These are phyloP conservation scores for Macquaria ambigua DNA, from an alignment of 2,113 vertebrate genomes.

Conservation along the genomic window DNA sequence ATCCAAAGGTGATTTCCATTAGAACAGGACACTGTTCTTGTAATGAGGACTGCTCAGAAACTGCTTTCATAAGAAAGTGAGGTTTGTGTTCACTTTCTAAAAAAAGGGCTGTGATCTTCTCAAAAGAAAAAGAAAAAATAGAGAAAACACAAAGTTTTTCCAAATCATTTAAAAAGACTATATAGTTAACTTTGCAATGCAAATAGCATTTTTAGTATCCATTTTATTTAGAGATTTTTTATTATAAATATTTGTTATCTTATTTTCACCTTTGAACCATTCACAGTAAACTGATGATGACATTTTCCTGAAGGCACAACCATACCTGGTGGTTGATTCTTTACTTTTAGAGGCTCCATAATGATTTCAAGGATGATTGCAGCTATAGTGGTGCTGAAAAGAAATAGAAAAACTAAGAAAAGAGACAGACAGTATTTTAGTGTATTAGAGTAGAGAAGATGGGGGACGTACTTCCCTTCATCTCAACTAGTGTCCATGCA, in stretches of 20 bases:
- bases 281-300: neutral
- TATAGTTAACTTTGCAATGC: too few species aligned
- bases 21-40: neutral
- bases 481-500: slow-evolving; percentile 1
- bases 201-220: too few species aligned
- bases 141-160: neutral
- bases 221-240: neutral
- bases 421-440: neutral
- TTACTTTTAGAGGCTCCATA: neutral
- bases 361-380: neutral
- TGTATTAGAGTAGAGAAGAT: neutral
- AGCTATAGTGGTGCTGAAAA: neutral
- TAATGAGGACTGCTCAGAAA: neutral
- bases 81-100: neutral
- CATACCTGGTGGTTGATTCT: neutral
- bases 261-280: neutral
- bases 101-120: neutral
- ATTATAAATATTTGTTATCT: neutral
- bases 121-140: neutral
- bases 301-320: neutral
- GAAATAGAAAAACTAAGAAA: neutral
- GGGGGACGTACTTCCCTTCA: neutral
- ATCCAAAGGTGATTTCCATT: neutral
- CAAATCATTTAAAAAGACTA: neutral
- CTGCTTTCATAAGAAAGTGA: neutral